phyloP scores from a whole-genome alignment of 2,888 invertebrate genomes.

The Ceriagrion tenellum region DNA sequence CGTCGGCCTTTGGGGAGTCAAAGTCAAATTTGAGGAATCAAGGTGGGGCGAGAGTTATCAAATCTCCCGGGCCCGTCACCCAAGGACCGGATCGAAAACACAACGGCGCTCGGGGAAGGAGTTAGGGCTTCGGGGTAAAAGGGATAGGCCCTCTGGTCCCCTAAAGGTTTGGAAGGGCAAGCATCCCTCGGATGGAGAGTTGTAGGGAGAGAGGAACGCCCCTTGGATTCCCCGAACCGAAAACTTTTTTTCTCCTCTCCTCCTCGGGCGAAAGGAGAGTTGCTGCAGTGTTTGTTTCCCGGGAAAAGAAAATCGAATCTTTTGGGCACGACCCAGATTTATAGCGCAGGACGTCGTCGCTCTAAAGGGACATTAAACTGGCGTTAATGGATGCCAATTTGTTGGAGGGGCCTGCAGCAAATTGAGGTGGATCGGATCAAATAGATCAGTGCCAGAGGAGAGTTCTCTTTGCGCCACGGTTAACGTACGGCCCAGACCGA shows the following conservation, averaged over 20 bases:
- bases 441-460: not conserved
- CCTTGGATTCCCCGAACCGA: not conserved
- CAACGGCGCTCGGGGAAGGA: not conserved
- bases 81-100: not conserved
- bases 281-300: not conserved
- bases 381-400: conserved; percentile 39
- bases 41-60: not conserved
- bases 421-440: not conserved
- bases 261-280: not conserved
- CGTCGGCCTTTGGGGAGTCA: not conserved
- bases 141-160: too few relatives aligned
- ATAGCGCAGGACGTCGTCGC: not conserved
- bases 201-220: not conserved
- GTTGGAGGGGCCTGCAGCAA: not conserved
- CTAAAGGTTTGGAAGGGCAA: too few relatives aligned
- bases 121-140: not conserved
- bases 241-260: not conserved
- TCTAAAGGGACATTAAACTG: conserved; percentile 1
- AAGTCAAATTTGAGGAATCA: not conserved
- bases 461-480: not conserved
- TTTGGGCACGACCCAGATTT: not conserved
- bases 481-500: not conserved
- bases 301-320: not conserved
- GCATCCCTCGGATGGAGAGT: not conserved
- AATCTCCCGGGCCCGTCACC: not conserved